Conservation (phyloP, 2,888 invertebrate genomes). For the Stenchaetothrips biformis region DNA sequence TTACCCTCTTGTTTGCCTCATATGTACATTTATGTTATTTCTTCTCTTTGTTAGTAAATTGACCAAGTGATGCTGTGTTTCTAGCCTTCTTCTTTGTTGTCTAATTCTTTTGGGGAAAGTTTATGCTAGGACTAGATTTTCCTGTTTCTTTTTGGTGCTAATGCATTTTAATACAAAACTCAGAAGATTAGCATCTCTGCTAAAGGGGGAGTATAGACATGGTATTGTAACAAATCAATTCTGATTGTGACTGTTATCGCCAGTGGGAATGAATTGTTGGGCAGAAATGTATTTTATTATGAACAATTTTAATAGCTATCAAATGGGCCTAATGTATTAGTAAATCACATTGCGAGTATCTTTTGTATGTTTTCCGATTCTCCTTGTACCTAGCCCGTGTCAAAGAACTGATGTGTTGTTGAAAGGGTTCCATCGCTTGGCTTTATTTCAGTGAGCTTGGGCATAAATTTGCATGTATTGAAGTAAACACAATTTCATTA, state of each 20-base stretch:
- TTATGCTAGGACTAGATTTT: not conserved
- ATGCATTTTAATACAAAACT: not conserved
- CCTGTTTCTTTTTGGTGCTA: conserved; percentile 15
- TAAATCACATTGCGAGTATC: not conserved
- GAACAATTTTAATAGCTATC: not conserved
- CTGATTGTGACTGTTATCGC: not conserved
- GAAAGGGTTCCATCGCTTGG: not conserved
- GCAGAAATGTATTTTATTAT: not conserved
- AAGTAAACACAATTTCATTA: not conserved
- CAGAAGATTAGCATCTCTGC: not conserved
- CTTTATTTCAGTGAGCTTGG: not conserved
- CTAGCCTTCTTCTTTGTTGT: conserved; percentile 19
- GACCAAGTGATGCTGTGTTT: conserved; percentile 23
- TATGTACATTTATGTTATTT: conserved; percentile 17
- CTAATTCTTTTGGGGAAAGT: conserved; percentile 11
- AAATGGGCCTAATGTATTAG: not conserved
- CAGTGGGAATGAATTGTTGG: not conserved
- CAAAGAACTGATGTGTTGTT: not conserved
- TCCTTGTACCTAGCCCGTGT: not conserved
- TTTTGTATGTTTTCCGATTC: not conserved
- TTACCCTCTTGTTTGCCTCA: conserved; percentile 18
- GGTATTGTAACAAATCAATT: not conserved
- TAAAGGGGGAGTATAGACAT: not conserved
- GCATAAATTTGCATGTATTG: not conserved
- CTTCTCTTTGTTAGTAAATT: conserved; percentile 22